Conservation (phyloP, 1,140 invertebrate species). For the Araneus ventricosus region DNA sequence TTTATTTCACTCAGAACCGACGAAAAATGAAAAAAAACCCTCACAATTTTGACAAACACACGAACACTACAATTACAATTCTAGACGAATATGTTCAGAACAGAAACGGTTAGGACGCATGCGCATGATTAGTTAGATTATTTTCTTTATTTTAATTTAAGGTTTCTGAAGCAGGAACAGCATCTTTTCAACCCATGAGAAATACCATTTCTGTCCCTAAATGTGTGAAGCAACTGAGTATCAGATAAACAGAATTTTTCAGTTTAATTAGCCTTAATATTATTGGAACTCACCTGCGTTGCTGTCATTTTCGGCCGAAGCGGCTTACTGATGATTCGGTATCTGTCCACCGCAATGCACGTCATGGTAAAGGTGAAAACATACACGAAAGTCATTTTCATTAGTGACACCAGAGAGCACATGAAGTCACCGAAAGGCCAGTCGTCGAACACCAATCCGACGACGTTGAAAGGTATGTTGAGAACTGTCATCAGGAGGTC, state of each 20-base stretch:
- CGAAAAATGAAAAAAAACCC: no score
- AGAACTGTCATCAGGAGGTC: conserved; percentile 92
- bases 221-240: no score
- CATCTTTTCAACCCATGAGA: no score
- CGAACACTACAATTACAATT: no score
- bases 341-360: conserved; percentile 82
- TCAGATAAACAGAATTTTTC: no score
- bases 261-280: neutral
- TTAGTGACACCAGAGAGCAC: conserved; percentile 82
- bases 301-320: conserved; percentile 80
- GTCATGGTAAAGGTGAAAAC: conserved; percentile 83
- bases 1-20: no score
- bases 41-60: no score
- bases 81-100: no score
- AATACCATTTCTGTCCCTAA: no score
- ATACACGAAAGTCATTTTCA: conserved; percentile 82
- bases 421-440: conserved; percentile 81
- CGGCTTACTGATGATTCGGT: conserved; percentile 82
- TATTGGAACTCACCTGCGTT: neutral
- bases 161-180: no score
- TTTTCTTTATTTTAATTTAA: neutral
- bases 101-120: no score
- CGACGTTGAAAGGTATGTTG: conserved; percentile 88
- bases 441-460: conserved; percentile 78
- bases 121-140: no score